A percentile compares a stretch with the other conserved stretches of the same genome.
Evolutionary conservation across 2,797 vertebrate genomes (phyloP).

Genomic region (Parotocinclus haroldoi): DNA sequence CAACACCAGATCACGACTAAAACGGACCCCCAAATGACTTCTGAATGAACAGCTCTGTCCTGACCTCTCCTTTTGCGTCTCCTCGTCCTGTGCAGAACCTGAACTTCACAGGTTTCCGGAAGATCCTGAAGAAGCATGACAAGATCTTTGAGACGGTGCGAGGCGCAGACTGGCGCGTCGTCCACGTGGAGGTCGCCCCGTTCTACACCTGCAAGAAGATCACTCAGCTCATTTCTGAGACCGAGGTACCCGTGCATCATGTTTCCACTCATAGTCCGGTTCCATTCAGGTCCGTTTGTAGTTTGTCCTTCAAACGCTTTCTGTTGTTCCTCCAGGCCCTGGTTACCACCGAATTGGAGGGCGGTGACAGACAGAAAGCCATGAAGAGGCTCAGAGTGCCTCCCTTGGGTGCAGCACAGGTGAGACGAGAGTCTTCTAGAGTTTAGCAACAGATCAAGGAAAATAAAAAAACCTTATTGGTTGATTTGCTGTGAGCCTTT

Average conservation of each 20-base stretch:
- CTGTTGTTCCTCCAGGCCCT: conserved; percentile 70
- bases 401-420: conserved; percentile 95
- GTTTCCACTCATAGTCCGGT: no score
- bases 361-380: conserved; percentile 93
- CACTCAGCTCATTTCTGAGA: conserved; percentile 96
- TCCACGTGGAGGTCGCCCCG: conserved; percentile 93
- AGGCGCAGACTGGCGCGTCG: conserved; percentile 93
- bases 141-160: conserved; percentile 93
- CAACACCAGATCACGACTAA: no score
- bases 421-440: no score
- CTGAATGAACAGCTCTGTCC: no score
- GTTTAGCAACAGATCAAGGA: no score
- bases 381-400: conserved; percentile 97
- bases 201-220: conserved; percentile 99
- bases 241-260: conserved; percentile 78
- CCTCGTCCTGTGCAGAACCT: conserved; percentile 77
- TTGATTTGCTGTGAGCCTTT: no score
- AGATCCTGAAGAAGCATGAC: conserved; percentile 99
- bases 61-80: background rate
- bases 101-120: conserved; percentile 98
- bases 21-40: no score
- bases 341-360: conserved; percentile 95
- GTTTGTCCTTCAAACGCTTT: background rate
- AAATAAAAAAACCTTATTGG: no score
- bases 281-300: no score